phyloP scores from a whole-genome alignment of 2,113 vertebrate genomes.

The Microcebus lehilahytsara region DNA sequence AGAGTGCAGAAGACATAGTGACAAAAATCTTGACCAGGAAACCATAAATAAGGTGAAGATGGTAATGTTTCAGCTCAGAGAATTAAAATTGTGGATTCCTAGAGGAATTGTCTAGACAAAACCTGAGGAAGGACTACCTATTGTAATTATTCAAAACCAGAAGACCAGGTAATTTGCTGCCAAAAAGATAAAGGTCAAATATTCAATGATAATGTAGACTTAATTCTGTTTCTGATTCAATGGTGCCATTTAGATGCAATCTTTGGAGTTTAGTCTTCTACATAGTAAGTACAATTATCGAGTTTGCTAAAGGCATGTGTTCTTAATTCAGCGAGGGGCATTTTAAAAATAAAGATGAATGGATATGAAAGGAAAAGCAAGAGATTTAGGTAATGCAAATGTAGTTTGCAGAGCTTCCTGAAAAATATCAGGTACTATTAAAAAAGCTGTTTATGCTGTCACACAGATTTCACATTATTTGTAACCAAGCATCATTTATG shows the following conservation, averaged over 20 bases:
- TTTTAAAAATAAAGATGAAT: conserved; percentile 31
- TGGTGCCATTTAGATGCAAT: conserved; percentile 41
- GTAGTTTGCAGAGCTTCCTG: not conserved
- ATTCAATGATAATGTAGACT: not conserved
- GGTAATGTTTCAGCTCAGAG: not conserved
- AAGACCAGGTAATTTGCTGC: not conserved
- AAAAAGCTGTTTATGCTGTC: not conserved
- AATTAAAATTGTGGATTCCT: not conserved
- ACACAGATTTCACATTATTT: not conserved
- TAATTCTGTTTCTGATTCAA: not conserved
- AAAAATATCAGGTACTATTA: not conserved
- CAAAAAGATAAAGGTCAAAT: conserved; percentile 15
- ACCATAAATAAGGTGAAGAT: not conserved
- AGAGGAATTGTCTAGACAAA: not conserved
- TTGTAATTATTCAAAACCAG: conserved; percentile 24
- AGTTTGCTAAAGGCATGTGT: not conserved
- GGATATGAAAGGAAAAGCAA: not conserved
- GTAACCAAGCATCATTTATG: conserved; percentile 16
- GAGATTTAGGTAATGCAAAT: not conserved
- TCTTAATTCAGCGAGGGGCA: not conserved
- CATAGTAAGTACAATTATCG: not conserved
- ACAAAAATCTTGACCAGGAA: not conserved
- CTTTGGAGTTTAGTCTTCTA: conserved; percentile 38
- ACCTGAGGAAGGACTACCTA: not conserved
- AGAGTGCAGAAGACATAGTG: not conserved